A percentile compares a stretch with the other conserved stretches of the same genome.
These are phyloP conservation scores for Melozone crissalis DNA, from an alignment of 2,113 vertebrate genomes.

Conservation along the genomic window DNA sequence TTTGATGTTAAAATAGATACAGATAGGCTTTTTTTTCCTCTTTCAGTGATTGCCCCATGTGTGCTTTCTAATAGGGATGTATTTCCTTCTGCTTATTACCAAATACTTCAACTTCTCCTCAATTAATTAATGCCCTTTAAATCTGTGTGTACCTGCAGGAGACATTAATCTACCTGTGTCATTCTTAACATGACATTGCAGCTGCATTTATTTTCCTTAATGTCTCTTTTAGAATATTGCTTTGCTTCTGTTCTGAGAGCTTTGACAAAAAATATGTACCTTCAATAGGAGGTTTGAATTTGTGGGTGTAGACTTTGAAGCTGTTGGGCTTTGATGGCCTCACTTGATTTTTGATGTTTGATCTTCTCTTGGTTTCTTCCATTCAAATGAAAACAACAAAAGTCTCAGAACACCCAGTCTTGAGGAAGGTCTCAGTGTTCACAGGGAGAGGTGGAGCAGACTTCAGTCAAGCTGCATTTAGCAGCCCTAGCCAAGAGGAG, in stretches of 20 bases:
- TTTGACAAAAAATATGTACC: neutral
- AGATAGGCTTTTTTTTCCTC: neutral
- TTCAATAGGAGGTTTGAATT: neutral
- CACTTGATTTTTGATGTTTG: neutral
- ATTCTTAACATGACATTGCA: neutral
- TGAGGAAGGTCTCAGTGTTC: neutral
- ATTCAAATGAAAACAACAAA: neutral
- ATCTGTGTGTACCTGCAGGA: neutral
- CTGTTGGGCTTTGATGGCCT: neutral
- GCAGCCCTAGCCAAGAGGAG: neutral
- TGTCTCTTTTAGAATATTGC: neutral
- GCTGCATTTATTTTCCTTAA: neutral
- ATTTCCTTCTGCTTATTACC: neutral
- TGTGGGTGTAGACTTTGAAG: neutral
- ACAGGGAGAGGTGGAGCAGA: neutral
- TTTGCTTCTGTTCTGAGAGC: neutral
- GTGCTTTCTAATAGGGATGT: neutral
- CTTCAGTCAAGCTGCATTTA: neutral
- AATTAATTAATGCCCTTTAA: neutral
- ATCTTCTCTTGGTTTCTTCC: neutral
- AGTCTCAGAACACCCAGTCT: neutral
- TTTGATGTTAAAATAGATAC: neutral
- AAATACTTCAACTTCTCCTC: neutral
- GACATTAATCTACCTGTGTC: neutral
- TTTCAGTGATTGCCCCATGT: neutral